Conservation (phyloP, 2,888 invertebrate species). For the Taphrorychus bicolor region DNA sequence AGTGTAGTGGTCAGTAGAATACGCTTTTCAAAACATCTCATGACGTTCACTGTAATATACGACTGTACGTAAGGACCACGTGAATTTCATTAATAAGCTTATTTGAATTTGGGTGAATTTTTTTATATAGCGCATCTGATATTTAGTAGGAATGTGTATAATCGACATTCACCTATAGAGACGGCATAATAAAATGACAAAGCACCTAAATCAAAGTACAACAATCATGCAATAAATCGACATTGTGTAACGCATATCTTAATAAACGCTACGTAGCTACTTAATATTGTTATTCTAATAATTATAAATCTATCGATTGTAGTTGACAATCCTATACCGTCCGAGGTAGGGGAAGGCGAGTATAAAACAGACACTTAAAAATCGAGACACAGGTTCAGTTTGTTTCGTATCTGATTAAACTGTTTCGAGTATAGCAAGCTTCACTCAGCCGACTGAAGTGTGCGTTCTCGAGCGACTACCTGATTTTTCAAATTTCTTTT, state of each 20-base stretch:
- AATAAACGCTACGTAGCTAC: not conserved
- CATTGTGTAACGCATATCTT: not conserved
- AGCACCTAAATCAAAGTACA: not conserved
- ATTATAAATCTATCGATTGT: slow-evolving; percentile 12
- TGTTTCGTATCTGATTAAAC: slow-evolving; percentile 16
- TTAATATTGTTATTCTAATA: too few species aligned
- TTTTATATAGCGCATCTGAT: not conserved
- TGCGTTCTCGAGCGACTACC: slow-evolving; percentile 3
- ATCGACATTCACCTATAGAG: not conserved
- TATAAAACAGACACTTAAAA: slow-evolving; percentile 23
- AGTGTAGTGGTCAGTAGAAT: not conserved
- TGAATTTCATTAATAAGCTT: slow-evolving; percentile 13
- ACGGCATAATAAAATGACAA: too few species aligned
- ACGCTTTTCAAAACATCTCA: not conserved
- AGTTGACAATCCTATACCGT: slow-evolving; percentile 15
- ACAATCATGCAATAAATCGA: not conserved
- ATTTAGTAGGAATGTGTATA: not conserved
- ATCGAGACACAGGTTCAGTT: slow-evolving; percentile 6
- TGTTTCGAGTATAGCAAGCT: slow-evolving; percentile 1
- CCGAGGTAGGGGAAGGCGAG: slow-evolving; percentile 19
- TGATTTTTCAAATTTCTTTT: not conserved
- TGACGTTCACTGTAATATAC: not conserved
- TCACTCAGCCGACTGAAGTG: slow-evolving; percentile 14
- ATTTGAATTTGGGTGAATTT: not conserved
- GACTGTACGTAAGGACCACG: slow-evolving; percentile 16